phyloP scores from a whole-genome alignment of 2,888 invertebrate species.

The Ochlodes sylvanus region DNA sequence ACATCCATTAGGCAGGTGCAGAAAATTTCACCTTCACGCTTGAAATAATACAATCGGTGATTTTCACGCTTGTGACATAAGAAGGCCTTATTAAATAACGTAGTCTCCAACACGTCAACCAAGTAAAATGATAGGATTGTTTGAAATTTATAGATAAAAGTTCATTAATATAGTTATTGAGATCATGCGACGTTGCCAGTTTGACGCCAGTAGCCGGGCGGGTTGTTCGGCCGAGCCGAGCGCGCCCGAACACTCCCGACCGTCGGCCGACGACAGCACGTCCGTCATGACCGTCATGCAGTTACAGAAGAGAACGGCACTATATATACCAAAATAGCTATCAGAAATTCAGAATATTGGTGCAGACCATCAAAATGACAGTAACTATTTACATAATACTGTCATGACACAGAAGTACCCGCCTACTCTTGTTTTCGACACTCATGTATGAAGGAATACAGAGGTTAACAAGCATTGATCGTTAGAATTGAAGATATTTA shows the following conservation, averaged over 20 bases:
- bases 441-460: no score
- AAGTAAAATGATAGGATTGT: neutral
- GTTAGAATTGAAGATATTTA: no score
- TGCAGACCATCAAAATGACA: neutral
- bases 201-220: conserved; percentile 53
- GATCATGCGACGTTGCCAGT: conserved; percentile 75
- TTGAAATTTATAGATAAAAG: conserved; percentile 17
- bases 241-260: conserved; percentile 47
- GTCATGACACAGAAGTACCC: neutral
- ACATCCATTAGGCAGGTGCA: neutral
- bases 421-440: no score
- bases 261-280: neutral
- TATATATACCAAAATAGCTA: conserved; percentile 61
- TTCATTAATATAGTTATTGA: conserved; percentile 40
- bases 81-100: neutral
- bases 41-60: neutral
- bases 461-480: neutral
- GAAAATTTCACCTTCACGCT: neutral
- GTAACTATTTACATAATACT: neutral
- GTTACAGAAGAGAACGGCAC: conserved; percentile 48
- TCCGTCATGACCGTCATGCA: conserved; percentile 40
- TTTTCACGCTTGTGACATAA: neutral
- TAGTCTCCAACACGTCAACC: neutral
- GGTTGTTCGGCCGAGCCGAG: conserved; percentile 47
- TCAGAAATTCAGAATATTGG: conserved; percentile 39